Evolutionary conservation across 2,113 vertebrate genomes (phyloP), one percentile per base, ranked within the genome.

Genomic region (Progne subis): DNA sequence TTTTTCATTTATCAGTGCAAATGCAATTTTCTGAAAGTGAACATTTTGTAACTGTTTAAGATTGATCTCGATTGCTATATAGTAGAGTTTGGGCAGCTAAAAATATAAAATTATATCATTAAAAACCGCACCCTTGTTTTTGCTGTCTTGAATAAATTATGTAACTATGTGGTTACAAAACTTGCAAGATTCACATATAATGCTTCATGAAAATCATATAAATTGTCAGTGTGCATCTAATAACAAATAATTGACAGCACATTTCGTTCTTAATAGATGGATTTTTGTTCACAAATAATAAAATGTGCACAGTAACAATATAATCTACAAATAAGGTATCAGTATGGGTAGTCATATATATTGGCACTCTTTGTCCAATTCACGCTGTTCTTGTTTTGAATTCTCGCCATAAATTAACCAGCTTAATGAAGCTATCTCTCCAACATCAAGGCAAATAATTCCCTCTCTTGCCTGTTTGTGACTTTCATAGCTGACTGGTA

Each of bases 1-100:
- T 55, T 61, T 77, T 72, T 70, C 26, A 59, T 70, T 89, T 90
- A n/a, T 75, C 28, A 37, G 14, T 57, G 39, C 12, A 60, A 79
- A 60, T 60, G 71, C 24, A 70, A 84, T 44, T 84, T 74, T 39
- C 11, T 82, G 31, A 26, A 57, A 63, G 5, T 21, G 14, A 88
- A 55, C 1, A 0, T 60, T n/a, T 55, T 0, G 0, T 41, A 85
- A 26, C 17, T 46, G 19, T 11, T 39, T 14, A 86, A 61, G 31
- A 78, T 44, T 59, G 11, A 4, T 44, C 79, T 91, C 52, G 41
- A 12, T 28, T 90, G 39, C 14, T 57, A 7, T 31, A 9, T 21
- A 85, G 34, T 37, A 6, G 29, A 63, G 11, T 34, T 34, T 87
- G 4, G 0, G 1, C 11, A 69, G 18, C 15, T 65, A 74, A 89